Conservation (phyloP, 2,888 invertebrate species). For the Carpatolechia fugitivella region DNA sequence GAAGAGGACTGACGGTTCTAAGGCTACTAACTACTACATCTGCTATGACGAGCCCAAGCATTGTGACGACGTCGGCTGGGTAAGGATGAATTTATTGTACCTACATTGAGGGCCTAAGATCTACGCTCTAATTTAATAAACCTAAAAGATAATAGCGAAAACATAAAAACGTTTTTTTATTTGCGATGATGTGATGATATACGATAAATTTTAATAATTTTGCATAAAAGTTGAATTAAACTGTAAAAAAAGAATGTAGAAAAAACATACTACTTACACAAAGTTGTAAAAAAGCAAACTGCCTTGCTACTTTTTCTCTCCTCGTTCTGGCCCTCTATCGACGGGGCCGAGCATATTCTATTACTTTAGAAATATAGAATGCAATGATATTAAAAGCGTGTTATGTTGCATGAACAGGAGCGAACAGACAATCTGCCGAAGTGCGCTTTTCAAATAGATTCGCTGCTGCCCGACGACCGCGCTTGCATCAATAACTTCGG, state of each 20-base stretch:
- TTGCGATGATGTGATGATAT: too few relatives aligned
- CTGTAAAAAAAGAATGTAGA: neutral
- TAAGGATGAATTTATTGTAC: conserved; percentile 32
- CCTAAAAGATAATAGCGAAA: too few relatives aligned
- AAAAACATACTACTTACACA: too few relatives aligned
- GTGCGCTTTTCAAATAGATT: conserved; percentile 70
- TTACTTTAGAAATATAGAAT: too few relatives aligned
- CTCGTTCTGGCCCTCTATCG: too few relatives aligned
- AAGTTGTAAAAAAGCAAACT: too few relatives aligned
- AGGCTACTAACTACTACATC: conserved; percentile 59
- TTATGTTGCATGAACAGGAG: conserved; percentile 42
- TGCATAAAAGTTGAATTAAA: neutral
- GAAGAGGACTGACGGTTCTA: conserved; percentile 60
- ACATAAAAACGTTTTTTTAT: too few relatives aligned
- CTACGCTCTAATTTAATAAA: too few relatives aligned
- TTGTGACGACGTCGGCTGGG: conserved; percentile 72
- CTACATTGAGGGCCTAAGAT: neutral
- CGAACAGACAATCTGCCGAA: conserved; percentile 57
- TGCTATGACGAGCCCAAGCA: conserved; percentile 70
- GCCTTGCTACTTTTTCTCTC: too few relatives aligned
- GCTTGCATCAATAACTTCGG: conserved; percentile 67
- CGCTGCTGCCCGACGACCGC: conserved; percentile 61
- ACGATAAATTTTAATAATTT: neutral
- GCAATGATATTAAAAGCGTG: too few relatives aligned
- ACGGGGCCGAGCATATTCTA: too few relatives aligned